phyloP scores from a whole-genome alignment of 2,113 vertebrate species.

The Laticauda laticaudata region DNA sequence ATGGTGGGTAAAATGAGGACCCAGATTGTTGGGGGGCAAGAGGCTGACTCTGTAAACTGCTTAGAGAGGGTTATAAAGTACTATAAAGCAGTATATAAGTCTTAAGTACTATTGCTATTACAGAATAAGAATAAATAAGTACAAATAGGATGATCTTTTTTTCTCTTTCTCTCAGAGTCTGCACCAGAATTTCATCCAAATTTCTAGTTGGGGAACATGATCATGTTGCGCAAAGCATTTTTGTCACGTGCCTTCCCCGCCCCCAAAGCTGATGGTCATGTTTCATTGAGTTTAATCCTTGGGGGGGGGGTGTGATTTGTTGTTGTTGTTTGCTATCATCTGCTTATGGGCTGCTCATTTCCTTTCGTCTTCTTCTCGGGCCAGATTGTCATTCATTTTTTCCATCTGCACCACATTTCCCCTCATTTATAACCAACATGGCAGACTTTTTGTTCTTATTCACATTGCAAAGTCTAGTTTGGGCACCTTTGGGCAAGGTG shows the following conservation, averaged over 20 bases:
- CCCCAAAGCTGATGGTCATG: neutral
- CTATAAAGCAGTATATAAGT: no score
- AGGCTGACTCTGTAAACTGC: no score
- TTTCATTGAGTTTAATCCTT: neutral
- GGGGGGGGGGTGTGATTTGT: rapidly evolving
- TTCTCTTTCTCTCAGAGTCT: neutral
- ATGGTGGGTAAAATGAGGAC: no score
- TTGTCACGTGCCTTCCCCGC: neutral
- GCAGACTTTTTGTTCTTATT: neutral
- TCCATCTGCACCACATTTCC: neutral
- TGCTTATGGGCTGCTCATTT: neutral
- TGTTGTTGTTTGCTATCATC: neutral
- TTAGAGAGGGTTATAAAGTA: no score
- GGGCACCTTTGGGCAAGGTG: neutral
- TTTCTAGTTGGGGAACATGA: neutral
- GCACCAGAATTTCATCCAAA: neutral
- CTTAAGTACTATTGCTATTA: no score
- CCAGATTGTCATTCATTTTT: neutral
- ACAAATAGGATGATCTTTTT: neutral
- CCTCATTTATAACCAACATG: neutral
- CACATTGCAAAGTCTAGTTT: neutral
- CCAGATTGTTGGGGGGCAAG: no score
- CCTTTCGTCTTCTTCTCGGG: neutral
- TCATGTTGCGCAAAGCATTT: neutral
- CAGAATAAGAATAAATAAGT: no score